Percentiles rank a stretch among this genome's conserved stretches.
phyloP scores from a whole-genome alignment of 1,140 invertebrate genomes.

The Brachionus rubens region DNA sequence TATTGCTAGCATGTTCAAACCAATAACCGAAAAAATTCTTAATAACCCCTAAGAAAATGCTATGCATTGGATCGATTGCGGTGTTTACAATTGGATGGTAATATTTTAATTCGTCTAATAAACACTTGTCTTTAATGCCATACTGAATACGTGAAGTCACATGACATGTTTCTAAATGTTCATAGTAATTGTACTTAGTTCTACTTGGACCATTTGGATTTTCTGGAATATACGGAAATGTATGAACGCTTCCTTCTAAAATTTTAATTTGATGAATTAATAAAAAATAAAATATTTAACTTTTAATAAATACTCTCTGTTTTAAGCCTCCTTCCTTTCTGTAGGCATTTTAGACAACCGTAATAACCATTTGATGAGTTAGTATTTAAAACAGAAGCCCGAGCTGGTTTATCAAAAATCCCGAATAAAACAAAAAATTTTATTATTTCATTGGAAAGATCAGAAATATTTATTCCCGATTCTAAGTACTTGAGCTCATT shows the following conservation, averaged over 20 bases:
- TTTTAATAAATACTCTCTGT: neutral
- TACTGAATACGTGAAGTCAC: no score
- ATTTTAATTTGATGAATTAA: neutral
- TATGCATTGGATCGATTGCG: no score
- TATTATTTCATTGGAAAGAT: neutral
- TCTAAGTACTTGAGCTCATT: no score
- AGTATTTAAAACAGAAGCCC: neutral
- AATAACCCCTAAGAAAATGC: no score
- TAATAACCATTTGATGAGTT: neutral
- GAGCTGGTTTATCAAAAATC: neutral
- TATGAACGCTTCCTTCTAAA: neutral
- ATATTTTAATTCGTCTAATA: no score
- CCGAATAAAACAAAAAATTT: neutral
- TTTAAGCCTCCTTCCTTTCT: neutral
- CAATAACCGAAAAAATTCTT: no score
- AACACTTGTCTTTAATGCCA: no score
- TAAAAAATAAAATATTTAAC: neutral
- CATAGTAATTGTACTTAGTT: no score
- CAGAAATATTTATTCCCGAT: no score
- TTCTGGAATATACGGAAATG: neutral
- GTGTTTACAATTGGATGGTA: no score
- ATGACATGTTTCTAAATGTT: neutral
- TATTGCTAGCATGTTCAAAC: no score
- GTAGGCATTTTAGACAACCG: neutral
- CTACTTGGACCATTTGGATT: neutral